A percentile compares a stretch with the other conserved stretches of the same genome.
These are phyloP conservation scores for Chionis minor DNA, from an alignment of 2,113 vertebrate species.

Conservation along the genomic window DNA sequence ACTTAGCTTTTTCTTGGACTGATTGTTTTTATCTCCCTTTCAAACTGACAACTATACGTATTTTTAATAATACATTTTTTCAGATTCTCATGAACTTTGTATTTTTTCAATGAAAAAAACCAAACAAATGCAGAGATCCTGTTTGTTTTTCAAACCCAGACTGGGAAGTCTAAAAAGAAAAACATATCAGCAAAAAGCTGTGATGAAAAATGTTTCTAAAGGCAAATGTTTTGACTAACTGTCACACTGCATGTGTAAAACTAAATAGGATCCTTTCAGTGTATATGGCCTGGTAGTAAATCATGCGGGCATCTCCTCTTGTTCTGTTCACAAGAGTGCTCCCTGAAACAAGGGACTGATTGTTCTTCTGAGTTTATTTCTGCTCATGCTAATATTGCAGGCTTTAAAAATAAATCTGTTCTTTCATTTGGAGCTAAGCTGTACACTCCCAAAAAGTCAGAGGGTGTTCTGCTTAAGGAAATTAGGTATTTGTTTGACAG, in stretches of 20 bases:
- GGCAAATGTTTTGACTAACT: neutral
- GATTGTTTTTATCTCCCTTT: neutral
- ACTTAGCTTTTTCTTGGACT: neutral
- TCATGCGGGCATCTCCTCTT: neutral
- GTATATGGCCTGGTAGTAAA: neutral
- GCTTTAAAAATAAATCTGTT: neutral
- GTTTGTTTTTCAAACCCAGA: neutral
- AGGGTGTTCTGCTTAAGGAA: neutral
- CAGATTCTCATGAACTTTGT: neutral
- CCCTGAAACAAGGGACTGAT: neutral
- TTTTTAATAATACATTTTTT: neutral
- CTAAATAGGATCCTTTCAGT: neutral
- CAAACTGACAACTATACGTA: neutral
- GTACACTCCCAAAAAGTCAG: neutral
- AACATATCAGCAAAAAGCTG: neutral
- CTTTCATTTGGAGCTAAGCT: neutral
- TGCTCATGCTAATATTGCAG: neutral
- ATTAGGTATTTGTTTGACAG: neutral
- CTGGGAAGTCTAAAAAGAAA: neutral
- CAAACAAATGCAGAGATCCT: neutral
- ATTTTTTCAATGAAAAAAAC: neutral
- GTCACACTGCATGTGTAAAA: neutral
- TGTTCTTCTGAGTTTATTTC: neutral
- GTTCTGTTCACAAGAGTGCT: neutral
- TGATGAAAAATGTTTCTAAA: neutral